These are phyloP conservation scores for Tachina lurida DNA, from an alignment of 2,888 invertebrate species.

Conservation along the genomic window DNA sequence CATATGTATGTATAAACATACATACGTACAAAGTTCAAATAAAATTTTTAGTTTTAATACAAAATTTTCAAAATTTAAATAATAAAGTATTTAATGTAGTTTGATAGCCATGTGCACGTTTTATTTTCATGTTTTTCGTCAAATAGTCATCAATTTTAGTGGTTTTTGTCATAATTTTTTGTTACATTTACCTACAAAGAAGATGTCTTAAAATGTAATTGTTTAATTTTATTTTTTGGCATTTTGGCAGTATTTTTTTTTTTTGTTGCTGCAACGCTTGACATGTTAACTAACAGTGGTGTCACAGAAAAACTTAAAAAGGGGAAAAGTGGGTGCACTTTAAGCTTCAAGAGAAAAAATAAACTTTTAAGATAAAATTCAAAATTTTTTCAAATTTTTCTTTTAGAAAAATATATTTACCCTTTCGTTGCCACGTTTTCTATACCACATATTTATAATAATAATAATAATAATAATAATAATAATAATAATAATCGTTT, in stretches of 20 bases:
- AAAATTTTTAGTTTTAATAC: not conserved
- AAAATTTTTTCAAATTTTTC: not conserved
- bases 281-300: constrained; percentile 41
- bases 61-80: constrained; percentile 57
- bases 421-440: not conserved
- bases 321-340: not conserved
- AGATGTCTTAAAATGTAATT: constrained; percentile 62
- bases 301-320: constrained; percentile 1
- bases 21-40: no score
- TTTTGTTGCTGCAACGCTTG: constrained; percentile 24
- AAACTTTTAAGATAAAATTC: not conserved
- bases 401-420: not conserved
- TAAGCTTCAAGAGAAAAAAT: not conserved
- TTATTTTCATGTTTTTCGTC: constrained; percentile 37
- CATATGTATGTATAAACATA: no score
- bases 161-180: constrained; percentile 43
- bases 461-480: constrained; percentile 44
- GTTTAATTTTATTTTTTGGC: constrained; percentile 33
- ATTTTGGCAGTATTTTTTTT: constrained; percentile 26
- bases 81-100: constrained; percentile 70
- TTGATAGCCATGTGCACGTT: constrained; percentile 71
- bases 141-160: constrained; percentile 57
- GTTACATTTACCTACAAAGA: constrained; percentile 51
- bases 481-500: constrained; percentile 40
- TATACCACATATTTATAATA: not conserved